phyloP scores from a whole-genome alignment of 2,888 invertebrate species.

The Limnephilus lunatus region DNA sequence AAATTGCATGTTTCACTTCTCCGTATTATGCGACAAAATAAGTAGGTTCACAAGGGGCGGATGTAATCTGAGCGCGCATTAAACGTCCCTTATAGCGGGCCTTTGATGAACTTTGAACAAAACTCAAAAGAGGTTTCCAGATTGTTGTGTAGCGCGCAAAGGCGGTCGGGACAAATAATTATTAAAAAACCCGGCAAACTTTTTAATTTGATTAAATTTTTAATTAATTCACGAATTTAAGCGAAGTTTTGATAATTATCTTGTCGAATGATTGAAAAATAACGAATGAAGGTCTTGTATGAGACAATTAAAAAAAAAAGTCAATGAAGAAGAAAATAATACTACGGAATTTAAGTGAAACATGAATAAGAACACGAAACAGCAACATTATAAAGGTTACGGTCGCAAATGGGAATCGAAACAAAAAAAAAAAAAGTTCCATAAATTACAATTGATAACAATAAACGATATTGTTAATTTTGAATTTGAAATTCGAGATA shows the following conservation, averaged over 20 bases:
- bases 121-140: neutral
- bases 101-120: slow-evolving; percentile 39
- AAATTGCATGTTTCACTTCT: slow-evolving; percentile 37
- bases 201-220: neutral
- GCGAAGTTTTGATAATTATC: neutral
- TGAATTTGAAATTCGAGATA: too few relatives aligned
- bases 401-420: too few relatives aligned
- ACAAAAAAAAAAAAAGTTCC: too few relatives aligned
- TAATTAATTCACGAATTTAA: neutral
- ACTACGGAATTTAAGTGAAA: too few relatives aligned
- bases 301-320: too few relatives aligned
- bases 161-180: neutral
- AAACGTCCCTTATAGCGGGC: neutral
- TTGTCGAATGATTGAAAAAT: neutral
- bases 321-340: too few relatives aligned
- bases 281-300: neutral
- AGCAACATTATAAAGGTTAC: too few relatives aligned
- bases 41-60: slow-evolving; percentile 26
- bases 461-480: too few relatives aligned
- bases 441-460: too few relatives aligned
- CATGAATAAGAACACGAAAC: too few relatives aligned
- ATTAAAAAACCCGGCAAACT: neutral
- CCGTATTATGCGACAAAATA: slow-evolving; percentile 32
- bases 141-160: neutral
- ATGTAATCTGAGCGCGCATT: slow-evolving; percentile 36